Conservation (phyloP, 1,140 invertebrate genomes). For the Asbolus verrucosus region DNA sequence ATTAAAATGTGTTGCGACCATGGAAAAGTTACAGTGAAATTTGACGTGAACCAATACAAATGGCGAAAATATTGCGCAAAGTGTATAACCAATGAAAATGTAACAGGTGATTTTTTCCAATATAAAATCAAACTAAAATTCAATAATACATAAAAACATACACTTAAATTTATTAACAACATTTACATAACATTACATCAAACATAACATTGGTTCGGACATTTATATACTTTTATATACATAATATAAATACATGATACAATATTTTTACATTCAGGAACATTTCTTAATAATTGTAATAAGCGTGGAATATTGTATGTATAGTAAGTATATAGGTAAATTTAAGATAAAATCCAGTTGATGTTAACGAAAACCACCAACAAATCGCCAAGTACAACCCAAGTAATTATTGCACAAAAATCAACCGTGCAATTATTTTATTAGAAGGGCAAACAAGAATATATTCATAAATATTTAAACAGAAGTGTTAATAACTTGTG, state of each 20-base stretch:
- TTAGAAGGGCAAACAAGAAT: not conserved
- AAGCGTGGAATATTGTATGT: slow-evolving; percentile 58
- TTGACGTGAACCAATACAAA: slow-evolving; percentile 17
- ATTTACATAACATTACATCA: slow-evolving; percentile 54
- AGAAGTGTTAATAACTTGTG: slow-evolving; percentile 22
- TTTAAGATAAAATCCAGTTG: slow-evolving; percentile 12
- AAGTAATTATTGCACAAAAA: too few species aligned
- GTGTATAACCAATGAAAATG: slow-evolving; percentile 21
- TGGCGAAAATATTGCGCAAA: slow-evolving; percentile 34
- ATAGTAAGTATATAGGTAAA: slow-evolving; percentile 15
- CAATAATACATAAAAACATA: slow-evolving; percentile 45
- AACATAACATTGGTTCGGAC: slow-evolving; percentile 52
- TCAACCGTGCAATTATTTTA: not conserved
- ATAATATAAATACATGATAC: slow-evolving; percentile 55
- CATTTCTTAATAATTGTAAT: slow-evolving; percentile 57
- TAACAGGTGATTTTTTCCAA: slow-evolving; percentile 34
- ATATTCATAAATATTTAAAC: slow-evolving; percentile 13
- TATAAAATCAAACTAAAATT: slow-evolving; percentile 22
- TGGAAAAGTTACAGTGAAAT: slow-evolving; percentile 37
- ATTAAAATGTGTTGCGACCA: slow-evolving; percentile 13
- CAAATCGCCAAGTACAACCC: slow-evolving; percentile 32
- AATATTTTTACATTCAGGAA: slow-evolving; percentile 57
- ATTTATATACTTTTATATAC: slow-evolving; percentile 54
- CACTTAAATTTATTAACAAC: slow-evolving; percentile 47
- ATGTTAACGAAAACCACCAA: slow-evolving; percentile 13